These are phyloP conservation scores for Alces alces DNA, from an alignment of 2,113 vertebrate genomes.

Conservation along the genomic window DNA sequence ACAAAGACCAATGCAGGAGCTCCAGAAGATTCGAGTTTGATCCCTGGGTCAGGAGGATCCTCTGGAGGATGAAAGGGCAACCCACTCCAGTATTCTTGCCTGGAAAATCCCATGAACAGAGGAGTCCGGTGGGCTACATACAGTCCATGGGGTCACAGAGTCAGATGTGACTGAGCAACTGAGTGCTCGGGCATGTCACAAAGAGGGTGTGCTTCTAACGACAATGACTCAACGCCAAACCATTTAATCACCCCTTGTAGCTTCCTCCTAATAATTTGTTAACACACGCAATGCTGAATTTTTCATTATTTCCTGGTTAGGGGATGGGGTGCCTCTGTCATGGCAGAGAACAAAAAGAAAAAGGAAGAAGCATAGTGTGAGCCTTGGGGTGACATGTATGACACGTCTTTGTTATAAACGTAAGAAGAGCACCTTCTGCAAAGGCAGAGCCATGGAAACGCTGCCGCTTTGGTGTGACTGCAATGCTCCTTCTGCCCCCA, in stretches of 20 bases:
- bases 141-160: neutral
- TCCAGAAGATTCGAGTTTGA: neutral
- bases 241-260: neutral
- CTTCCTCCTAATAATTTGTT: conserved; percentile 45
- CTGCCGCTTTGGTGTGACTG: neutral
- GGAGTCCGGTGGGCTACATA: neutral
- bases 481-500: neutral
- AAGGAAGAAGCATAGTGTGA: neutral
- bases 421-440: neutral
- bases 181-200: neutral
- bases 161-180: neutral
- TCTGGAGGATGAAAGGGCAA: neutral
- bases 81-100: neutral
- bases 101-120: neutral
- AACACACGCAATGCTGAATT: neutral
- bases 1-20: neutral
- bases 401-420: neutral
- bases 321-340: neutral
- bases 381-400: no score
- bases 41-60: neutral
- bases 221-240: conserved; percentile 38
- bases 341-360: neutral
- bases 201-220: neutral
- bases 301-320: conserved; percentile 23
- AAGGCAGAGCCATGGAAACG: neutral